Evolutionary conservation across 2,113 vertebrate genomes (phyloP), one percentile per base, ranked within the genome.

Genomic region (human (Homo sapiens)): DNA sequence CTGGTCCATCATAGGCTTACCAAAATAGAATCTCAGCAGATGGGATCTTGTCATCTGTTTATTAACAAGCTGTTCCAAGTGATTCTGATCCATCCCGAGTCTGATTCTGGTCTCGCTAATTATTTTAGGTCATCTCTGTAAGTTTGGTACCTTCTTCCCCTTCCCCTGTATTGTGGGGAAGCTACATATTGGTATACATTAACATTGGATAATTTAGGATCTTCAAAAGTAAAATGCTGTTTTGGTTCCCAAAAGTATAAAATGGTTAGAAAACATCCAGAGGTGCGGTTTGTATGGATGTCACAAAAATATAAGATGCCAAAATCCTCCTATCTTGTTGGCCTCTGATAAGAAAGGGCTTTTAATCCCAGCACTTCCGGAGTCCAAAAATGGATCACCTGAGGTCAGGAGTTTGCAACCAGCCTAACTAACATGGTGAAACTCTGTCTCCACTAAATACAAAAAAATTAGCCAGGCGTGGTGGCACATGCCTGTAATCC

Each of bases 11-110:
- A 59, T 38, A 90, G 48, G 48, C 6, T 0, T 66, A 81, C 84
- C 50, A 4, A 97, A 94, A 90, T 86, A 92, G 79, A 89, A 89
- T 94, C 43, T 78, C 50, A 78, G 61, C 93, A 95, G 59, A 94
- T 92, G 80, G 84, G 79, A 45, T 90, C 35, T 61, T 90, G 75
- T 97, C 95, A 87, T 92, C 52, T 68, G 23, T 72, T 61, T 50
- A n/a, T 90, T 94, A 92, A 83, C 84, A 95, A 22, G 18, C 57
- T 95, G 81, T 73, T 32, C 35, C 25, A 48, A 94, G 61, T 8
- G 50, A 89, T 73, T 89, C 20, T 25, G 23, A 45, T 45, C 1
- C 4, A 83, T 43, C 35, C 35, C 52, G 35, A 59, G 61, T 87
- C 66, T 79, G 50, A 59, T 70, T 82, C 40, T 76, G 25, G 35